Evolutionary conservation across 2,888 invertebrate genomes (phyloP), one percentile per base, ranked within the genome.

Genomic region (Thereva nobilitata): DNA sequence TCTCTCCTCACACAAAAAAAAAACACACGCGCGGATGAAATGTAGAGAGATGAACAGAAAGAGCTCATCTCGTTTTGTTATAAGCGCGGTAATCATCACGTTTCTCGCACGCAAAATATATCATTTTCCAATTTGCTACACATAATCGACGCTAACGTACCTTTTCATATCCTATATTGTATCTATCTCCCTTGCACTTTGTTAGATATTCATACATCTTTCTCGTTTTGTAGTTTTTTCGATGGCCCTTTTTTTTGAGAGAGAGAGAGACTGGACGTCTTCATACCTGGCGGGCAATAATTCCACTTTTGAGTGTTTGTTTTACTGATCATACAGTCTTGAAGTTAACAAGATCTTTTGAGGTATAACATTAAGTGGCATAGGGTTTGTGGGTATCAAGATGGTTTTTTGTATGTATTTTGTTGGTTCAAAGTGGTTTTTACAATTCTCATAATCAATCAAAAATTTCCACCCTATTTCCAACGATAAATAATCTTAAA

Each of bases 101-200:
- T 67, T 67, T 63, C 65, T 69, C 54, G 59, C 66, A 54, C 59
- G 67, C 63, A 47, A 66, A 67, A 67, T 65, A 67, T 69, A 69
- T 69, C 69, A 69, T 69, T 69, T 69, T 69, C 69, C 69, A 69
- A 69, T 69, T 69, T 67, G 61, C 61, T 66, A 44, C 59, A 66
- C 52, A 66, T 66, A 59, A 66, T 66, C 52, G 53, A 59, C 52
- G 59, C 57, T 66, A 59, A 64, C 42, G 41, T 35, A 35, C 10
- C 47, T 44, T 40, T 38, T 55, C 9, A 23, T 37, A 10, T 7
- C 10, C 47, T 61, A 49, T 23, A 23, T 23, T n/a, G 1, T 23
- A 23, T 23, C 23, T 23, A 2, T 23, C 23, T 23, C 44, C 9
- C 44, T 44, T 9, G 8, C 44, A 5, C 23, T 23, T 23, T 23